Evolutionary conservation across 2,797 vertebrate genomes (phyloP), one percentile per base, ranked within the genome.

Genomic region (Enteromius argenteus): DNA sequence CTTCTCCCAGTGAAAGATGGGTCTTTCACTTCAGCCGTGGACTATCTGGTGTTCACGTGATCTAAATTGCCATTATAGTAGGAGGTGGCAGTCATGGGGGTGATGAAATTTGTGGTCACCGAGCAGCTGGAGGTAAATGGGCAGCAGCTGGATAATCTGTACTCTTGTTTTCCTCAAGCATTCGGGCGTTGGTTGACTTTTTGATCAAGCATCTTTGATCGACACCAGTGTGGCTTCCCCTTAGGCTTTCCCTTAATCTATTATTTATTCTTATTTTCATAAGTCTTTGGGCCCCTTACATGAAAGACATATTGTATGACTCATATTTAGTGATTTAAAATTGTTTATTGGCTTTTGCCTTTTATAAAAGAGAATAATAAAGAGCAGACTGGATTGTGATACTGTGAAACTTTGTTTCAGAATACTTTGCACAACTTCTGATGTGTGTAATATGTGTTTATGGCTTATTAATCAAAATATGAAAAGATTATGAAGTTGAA

Each of bases 111-210:
- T 53, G 51, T 68, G 68, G 80, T 80, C 60, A 39, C 46, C 15
- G 69, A 84, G 81, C 85, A 86, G 89, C 84, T 89, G 89, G 75
- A 78, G 81, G 58, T 84, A 84, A 77, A 89, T n/a, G 79, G 86
- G 66, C 88, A 91, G 90, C 91, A 91, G 91, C 71, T 87, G 80
- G 81, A 86, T 79, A 76, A 80, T 85, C 85, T 80, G 21, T 74
- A 27, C 23, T 53, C 60, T 60, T 75, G 44, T 82, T 68, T 7
- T 81, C 37, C 1, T 81, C 69, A 66, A 35, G 44, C 66, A 32
- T 73, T 66, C 21, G 35, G 71, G 30, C 30, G 21, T 14, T 32
- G 27, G n/a, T 49, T 46, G 51, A 14, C 27, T 42, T 53, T 88
- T 27, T 49, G 58, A 64, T 62, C 44, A 62, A 37, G 27, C 11